Evolutionary conservation across 2,797 vertebrate genomes (phyloP).

Genomic region (Ambastaia sidthimunki): DNA sequence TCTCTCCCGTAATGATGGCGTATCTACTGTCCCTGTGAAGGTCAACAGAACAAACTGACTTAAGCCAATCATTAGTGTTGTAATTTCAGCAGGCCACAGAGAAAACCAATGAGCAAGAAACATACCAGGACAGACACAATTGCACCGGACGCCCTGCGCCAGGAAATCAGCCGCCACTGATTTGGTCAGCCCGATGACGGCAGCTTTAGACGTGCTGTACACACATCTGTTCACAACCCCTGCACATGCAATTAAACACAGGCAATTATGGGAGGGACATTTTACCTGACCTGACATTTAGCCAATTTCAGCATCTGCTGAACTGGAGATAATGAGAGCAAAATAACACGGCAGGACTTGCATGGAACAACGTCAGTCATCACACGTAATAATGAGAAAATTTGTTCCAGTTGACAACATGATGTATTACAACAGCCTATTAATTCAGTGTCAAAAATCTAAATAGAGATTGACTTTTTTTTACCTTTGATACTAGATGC

Average conservation of each 20-base stretch:
- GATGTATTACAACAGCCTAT: background rate
- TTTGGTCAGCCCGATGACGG: constrained; percentile 94
- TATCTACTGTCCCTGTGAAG: constrained; percentile 89
- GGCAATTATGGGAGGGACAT: constrained; percentile 11
- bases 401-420: background rate
- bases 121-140: constrained; percentile 82
- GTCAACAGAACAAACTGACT: constrained; percentile 12
- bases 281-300: constrained; percentile 29
- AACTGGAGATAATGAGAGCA: constrained; percentile 10
- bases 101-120: constrained; percentile 4
- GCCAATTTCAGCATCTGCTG: constrained; percentile 10
- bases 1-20: constrained; percentile 89
- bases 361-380: constrained; percentile 29
- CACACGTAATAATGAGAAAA: constrained; percentile 19
- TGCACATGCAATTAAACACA: constrained; percentile 60
- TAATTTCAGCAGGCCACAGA: background rate
- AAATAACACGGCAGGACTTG: constrained; percentile 8
- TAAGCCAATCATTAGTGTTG: background rate
- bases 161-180: constrained; percentile 93
- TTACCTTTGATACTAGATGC: constrained; percentile 95
- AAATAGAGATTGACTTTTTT: background rate
- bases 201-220: constrained; percentile 92
- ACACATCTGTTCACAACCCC: constrained; percentile 90
- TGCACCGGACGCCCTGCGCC: constrained; percentile 91
- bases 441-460: constrained; percentile 29